These are phyloP conservation scores for Saturnia pavonia DNA, from an alignment of 2,888 invertebrate species.

Conservation along the genomic window DNA sequence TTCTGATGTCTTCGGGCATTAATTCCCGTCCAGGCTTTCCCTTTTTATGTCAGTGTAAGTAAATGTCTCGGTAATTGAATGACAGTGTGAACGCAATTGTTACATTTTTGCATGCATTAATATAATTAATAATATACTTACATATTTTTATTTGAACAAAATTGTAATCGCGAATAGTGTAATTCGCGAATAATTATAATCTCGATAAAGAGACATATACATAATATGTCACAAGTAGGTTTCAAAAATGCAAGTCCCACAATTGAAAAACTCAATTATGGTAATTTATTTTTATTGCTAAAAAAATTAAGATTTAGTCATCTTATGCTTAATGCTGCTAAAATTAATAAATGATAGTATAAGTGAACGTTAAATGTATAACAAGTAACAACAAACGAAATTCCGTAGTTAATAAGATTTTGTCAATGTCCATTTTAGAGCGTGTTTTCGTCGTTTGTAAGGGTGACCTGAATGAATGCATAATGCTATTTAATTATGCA, in stretches of 20 bases:
- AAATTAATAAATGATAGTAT: neutral
- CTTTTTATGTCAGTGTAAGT: conserved; percentile 54
- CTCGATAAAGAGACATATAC: neutral
- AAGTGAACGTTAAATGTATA: conserved; percentile 2
- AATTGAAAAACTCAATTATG: neutral
- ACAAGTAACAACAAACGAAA: conserved; percentile 16
- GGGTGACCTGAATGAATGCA: conserved; percentile 72
- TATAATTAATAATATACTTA: too few species aligned
- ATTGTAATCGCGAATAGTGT: neutral
- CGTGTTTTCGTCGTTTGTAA: conserved; percentile 57
- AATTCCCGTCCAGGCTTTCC: conserved; percentile 60
- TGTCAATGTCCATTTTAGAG: conserved; percentile 34
- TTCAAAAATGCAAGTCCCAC: neutral
- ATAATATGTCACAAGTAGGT: neutral
- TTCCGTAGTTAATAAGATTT: conserved; percentile 21
- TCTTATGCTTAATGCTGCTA: neutral
- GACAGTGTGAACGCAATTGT: neutral
- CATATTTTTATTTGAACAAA: neutral
- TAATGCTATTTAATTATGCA: conserved; percentile 77
- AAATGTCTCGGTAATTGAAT: conserved; percentile 4
- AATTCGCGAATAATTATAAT: too few species aligned
- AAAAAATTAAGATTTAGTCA: neutral
- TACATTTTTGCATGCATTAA: neutral
- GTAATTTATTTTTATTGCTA: neutral
- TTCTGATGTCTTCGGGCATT: conserved; percentile 67